Base-by-base conservation (phyloP, 1,140 invertebrate species). In the Bombus confusus region DNA sequence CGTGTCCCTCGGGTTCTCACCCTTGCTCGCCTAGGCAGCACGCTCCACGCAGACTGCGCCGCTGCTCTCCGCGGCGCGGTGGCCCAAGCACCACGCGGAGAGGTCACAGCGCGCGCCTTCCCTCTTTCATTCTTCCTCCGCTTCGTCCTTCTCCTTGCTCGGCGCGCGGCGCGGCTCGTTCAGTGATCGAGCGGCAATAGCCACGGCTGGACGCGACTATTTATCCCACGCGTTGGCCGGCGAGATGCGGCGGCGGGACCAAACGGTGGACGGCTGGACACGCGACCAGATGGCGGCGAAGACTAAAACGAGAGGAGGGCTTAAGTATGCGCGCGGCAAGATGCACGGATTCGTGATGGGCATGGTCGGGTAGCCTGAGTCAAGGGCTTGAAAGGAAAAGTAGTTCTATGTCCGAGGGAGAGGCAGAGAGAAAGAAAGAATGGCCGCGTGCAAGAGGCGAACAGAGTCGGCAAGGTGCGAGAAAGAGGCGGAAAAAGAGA, bases 311-410 rank as follows among this genome's bases (percentile, higher is more conserved):
- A n/a, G 10, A 34, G 1, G 15, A 1, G 34, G 5, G 34, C 34
- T 34, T 3, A 8, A 8, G 22, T 25, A 10, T 9, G 18, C 9
- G 3, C 62, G 34, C 76, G 39, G 74, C 66, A 73, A 85, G 64
- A 83, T 89, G 73, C 79, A 88, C 86, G 59, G 91, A 92, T 93
- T 92, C 89, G 90, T 78, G 90, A 94, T 94, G 91, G 93, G 90
- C 90, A 91, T 90, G 91, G 88, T 91, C 91, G 90, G 86, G 90
- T 25, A 34, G 74, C 77, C 85, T 74, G 88, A 91, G 90, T 87
- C 92, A 94, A 95, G 95, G 95, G 94, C 92, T 92, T 95, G 95
- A 95, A 95, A 95, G 95, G 94, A 95, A 95, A 95, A 95, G 95
- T 95, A 94, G 94, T 94, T 93, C 94, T 95, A 95, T 95, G 94